Percentiles rank a stretch among this genome's conserved stretches.
phyloP scores from a whole-genome alignment of 2,797 vertebrate genomes.

The Muscicapa striata region DNA sequence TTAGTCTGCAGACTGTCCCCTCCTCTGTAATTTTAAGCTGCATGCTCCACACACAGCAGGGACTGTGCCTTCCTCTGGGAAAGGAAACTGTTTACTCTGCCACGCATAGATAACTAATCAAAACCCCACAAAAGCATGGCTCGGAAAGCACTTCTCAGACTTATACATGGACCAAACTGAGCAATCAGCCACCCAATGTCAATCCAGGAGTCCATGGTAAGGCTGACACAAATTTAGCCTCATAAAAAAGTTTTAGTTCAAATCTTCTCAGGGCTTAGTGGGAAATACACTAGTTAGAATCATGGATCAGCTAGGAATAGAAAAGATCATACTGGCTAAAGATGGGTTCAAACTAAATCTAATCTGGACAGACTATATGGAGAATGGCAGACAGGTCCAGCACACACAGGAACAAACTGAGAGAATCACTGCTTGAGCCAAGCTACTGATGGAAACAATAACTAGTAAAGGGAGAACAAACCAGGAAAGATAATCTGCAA shows the following conservation, averaged over 20 bases:
- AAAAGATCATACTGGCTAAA: background rate
- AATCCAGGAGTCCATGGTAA: background rate
- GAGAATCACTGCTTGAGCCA: background rate
- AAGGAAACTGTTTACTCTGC: background rate
- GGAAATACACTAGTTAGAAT: conserved; percentile 12
- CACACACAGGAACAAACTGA: background rate
- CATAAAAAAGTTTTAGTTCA: conserved; percentile 24
- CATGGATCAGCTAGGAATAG: background rate
- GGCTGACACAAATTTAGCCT: background rate
- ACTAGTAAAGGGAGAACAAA: background rate
- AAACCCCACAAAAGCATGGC: background rate
- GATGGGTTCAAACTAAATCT: background rate
- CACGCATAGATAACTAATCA: background rate
- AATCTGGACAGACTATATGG: background rate
- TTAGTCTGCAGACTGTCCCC: background rate
- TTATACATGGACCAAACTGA: background rate
- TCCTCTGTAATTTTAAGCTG: background rate
- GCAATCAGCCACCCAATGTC: background rate
- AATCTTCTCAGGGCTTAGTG: background rate
- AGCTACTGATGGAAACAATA: background rate
- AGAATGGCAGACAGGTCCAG: background rate
- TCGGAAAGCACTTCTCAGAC: background rate
- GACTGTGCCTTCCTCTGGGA: background rate
- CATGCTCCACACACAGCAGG: background rate
- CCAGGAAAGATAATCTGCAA: background rate